phyloP scores from a whole-genome alignment of 2,888 invertebrate species.

The Temnothorax unifasciatus region DNA sequence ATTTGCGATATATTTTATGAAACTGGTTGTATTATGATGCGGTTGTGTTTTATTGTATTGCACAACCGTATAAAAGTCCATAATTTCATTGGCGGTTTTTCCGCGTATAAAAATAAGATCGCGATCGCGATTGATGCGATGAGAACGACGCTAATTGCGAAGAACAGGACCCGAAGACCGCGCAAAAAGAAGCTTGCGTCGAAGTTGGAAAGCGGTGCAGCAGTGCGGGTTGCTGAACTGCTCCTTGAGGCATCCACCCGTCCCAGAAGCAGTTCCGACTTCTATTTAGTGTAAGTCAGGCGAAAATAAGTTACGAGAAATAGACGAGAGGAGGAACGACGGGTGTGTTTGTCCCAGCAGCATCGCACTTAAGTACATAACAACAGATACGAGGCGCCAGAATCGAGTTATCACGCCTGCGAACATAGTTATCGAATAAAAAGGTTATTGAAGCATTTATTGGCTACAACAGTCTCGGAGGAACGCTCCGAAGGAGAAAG shows the following conservation, averaged over 20 bases:
- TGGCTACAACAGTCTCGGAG: slow-evolving; percentile 53
- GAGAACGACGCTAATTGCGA: slow-evolving; percentile 47
- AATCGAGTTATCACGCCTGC: slow-evolving; percentile 69
- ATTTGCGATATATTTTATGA: neutral
- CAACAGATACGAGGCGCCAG: slow-evolving; percentile 50
- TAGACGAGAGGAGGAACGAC: slow-evolving; percentile 19
- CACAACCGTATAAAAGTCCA: neutral
- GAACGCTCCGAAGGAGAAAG: slow-evolving; percentile 26
- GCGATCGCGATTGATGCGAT: slow-evolving; percentile 25
- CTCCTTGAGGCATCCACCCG: slow-evolving; percentile 41
- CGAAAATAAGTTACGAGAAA: slow-evolving; percentile 54
- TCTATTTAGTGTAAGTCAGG: slow-evolving; percentile 47
- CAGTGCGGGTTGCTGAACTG: slow-evolving; percentile 40
- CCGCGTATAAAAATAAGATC: slow-evolving; percentile 3
- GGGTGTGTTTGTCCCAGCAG: slow-evolving; percentile 44
- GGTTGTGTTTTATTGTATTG: neutral
- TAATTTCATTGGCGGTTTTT: slow-evolving; percentile 25
- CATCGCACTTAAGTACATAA: slow-evolving; percentile 48
- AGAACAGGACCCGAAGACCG: slow-evolving; percentile 16
- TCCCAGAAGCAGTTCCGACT: slow-evolving; percentile 51
- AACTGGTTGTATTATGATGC: neutral
- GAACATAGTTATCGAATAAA: slow-evolving; percentile 65
- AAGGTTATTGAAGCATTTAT: slow-evolving; percentile 63
- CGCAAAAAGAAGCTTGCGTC: slow-evolving; percentile 45
- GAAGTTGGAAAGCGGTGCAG: slow-evolving; percentile 40